phyloP scores from a whole-genome alignment of 2,888 invertebrate genomes.

The Dyspetes luteomarginatus region DNA sequence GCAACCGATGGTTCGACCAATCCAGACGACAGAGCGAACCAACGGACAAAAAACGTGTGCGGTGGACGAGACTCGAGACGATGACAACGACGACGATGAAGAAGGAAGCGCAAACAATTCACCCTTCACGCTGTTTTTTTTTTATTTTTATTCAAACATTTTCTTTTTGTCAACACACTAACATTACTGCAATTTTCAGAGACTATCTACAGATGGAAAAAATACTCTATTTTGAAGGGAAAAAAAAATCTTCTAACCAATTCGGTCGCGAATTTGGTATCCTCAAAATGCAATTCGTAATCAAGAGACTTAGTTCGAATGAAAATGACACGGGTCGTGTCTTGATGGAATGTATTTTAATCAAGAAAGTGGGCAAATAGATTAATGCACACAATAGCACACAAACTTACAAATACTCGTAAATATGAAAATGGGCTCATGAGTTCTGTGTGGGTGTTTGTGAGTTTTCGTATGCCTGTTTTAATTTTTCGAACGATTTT shows the following conservation, averaged over 20 bases:
- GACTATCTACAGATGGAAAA: background rate
- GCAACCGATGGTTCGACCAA: conserved; percentile 43
- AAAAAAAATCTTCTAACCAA: background rate
- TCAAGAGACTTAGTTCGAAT: no score
- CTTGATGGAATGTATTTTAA: no score
- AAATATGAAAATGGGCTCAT: no score
- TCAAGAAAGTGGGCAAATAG: no score
- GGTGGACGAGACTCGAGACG: conserved; percentile 36
- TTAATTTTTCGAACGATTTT: no score
- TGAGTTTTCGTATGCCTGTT: no score
- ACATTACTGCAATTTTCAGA: conserved; percentile 14
- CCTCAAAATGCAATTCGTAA: no score
- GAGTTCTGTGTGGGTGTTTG: no score
- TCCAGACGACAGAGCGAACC: conserved; percentile 26
- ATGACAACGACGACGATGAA: conserved; percentile 42
- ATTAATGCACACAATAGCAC: no score
- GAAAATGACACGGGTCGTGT: no score
- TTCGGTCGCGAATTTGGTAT: no score
- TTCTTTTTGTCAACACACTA: background rate
- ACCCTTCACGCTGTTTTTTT: conserved; percentile 35
- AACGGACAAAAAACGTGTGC: conserved; percentile 21
- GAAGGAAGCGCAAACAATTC: conserved; percentile 63
- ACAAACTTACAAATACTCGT: no score
- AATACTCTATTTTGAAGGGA: background rate
- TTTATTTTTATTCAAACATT: conserved; percentile 8